Percentiles rank a stretch among this genome's conserved stretches.
phyloP scores from a whole-genome alignment of 2,113 vertebrate genomes.

The Mesoclemmys tuberculata region DNA sequence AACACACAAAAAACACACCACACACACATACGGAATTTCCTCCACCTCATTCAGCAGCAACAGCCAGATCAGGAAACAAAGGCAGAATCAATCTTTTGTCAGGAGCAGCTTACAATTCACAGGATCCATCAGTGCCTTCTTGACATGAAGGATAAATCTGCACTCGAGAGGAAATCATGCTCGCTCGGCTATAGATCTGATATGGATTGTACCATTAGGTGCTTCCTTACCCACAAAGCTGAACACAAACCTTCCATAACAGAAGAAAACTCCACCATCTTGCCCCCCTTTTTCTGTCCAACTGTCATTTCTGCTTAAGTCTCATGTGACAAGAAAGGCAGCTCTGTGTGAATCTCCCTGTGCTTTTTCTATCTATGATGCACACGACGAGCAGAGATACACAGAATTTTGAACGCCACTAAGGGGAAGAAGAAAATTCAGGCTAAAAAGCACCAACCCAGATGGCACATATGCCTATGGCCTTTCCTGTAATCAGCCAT shows the following conservation, averaged over 20 bases:
- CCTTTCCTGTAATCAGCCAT: background rate
- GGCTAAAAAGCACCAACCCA: background rate
- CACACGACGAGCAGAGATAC: background rate
- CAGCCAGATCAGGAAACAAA: accelerated
- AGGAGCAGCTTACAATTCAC: background rate
- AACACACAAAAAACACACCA: background rate
- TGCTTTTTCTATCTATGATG: constrained; percentile 12
- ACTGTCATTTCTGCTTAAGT: constrained; percentile 67
- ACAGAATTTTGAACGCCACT: background rate
- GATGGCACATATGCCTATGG: accelerated
- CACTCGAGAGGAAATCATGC: constrained; percentile 15
- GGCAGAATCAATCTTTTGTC: background rate
- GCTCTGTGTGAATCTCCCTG: constrained; percentile 57
- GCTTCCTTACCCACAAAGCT: constrained; percentile 47
- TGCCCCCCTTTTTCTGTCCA: constrained; percentile 66
- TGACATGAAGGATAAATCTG: background rate
- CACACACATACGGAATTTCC: accelerated
- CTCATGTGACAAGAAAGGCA: constrained; percentile 71
- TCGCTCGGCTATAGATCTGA: constrained; percentile 19
- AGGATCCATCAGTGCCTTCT: background rate
- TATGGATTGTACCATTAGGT: background rate
- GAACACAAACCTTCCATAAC: constrained; percentile 21
- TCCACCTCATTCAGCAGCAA: background rate
- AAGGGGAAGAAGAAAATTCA: background rate
- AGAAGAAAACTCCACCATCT: constrained; percentile 40